phyloP scores from a whole-genome alignment of 2,113 vertebrate genomes.

The Odontophorus gujanensis region DNA sequence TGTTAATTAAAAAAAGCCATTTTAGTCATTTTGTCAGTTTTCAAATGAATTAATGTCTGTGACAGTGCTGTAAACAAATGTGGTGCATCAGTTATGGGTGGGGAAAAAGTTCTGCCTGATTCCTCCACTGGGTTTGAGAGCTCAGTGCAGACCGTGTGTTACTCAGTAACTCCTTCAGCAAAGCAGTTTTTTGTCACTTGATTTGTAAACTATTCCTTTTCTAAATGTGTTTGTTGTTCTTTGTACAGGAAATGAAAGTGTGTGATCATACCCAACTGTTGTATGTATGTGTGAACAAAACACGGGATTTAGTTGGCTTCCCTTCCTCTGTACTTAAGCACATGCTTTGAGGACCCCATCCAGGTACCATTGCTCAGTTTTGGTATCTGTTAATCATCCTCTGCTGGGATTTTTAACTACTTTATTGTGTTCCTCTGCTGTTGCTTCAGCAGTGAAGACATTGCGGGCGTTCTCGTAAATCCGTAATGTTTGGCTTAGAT shows the following conservation, averaged over 20 bases:
- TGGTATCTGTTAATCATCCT: background rate
- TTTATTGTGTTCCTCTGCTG: background rate
- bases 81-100: background rate
- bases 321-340: background rate
- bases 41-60: background rate
- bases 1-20: background rate
- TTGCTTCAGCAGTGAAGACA: background rate
- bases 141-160: background rate
- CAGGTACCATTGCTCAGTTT: background rate
- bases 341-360: background rate
- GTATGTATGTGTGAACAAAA: background rate
- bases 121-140: background rate
- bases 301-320: background rate
- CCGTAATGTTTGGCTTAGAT: constrained; percentile 37
- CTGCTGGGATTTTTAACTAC: background rate
- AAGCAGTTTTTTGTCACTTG: background rate
- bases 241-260: background rate
- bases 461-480: background rate
- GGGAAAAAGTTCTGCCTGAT: background rate
- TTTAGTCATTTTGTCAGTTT: background rate
- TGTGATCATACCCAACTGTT: background rate
- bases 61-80: background rate
- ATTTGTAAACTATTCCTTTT: background rate
- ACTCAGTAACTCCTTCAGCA: background rate
- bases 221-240: background rate